These are phyloP conservation scores for Scolopax rusticola DNA, from an alignment of 2,797 vertebrate genomes.

Conservation along the genomic window DNA sequence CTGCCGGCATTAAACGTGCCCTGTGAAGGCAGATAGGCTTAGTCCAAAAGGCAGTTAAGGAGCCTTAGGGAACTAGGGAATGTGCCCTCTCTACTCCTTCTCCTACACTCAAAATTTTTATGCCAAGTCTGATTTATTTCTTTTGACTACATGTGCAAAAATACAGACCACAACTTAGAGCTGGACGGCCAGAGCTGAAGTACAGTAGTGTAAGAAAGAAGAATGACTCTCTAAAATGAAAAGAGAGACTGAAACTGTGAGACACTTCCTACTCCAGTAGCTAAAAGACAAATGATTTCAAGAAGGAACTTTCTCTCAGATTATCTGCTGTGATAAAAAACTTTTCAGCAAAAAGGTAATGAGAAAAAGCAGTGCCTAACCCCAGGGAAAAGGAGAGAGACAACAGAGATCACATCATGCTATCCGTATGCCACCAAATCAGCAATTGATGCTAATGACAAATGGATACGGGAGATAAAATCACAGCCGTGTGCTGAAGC, in stretches of 20 bases:
- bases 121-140: neutral
- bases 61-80: neutral
- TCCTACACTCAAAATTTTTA: neutral
- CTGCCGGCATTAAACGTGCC: neutral
- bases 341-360: conserved; percentile 59
- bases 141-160: neutral
- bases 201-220: neutral
- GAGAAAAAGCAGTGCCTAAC: conserved; percentile 54
- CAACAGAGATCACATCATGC: conserved; percentile 14
- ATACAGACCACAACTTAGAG: neutral
- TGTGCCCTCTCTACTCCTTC: neutral
- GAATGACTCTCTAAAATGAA: neutral
- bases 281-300: conserved; percentile 60
- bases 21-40: neutral
- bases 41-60: neutral
- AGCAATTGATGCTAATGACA: conserved; percentile 39
- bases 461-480: conserved; percentile 27
- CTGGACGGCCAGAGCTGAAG: neutral
- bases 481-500: neutral
- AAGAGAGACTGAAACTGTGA: neutral
- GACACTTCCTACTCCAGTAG: conserved; percentile 1
- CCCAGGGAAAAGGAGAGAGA: conserved; percentile 19
- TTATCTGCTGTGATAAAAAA: conserved; percentile 60
- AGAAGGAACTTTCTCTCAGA: conserved; percentile 37
- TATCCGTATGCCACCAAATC: conserved; percentile 2